Percentiles rank a stretch among this genome's conserved stretches.
Evolutionary conservation across 2,888 invertebrate species (phyloP).

Genomic region (Halocaridina rubra): DNA sequence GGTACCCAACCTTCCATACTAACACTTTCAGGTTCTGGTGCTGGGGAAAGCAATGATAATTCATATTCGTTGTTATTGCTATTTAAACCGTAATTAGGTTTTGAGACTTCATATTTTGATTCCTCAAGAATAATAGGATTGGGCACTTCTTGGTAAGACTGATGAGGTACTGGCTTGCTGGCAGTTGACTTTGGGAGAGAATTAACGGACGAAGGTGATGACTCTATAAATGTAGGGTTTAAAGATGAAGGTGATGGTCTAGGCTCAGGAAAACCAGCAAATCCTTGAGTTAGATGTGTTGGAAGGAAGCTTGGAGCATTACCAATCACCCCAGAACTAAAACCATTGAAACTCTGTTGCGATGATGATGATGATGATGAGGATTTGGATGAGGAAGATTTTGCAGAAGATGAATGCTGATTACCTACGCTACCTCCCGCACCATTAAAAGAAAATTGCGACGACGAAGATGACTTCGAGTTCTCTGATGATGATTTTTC

Average conservation of each 20-base stretch:
- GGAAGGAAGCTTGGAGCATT: not conserved
- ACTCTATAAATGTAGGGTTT: not conserved
- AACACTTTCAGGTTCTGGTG: not conserved
- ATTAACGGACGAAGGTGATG: not conserved
- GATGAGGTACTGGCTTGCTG: not conserved
- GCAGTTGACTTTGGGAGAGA: not conserved
- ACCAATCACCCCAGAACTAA: not conserved
- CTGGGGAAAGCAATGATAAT: not conserved
- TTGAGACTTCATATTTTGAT: not conserved
- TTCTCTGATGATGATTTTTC: not conserved
- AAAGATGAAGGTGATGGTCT: slow-evolving; percentile 2
- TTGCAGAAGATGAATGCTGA: not conserved
- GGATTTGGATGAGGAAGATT: slow-evolving; percentile 6
- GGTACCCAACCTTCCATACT: not conserved
- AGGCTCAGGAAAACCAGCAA: slow-evolving; percentile 5
- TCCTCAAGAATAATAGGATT: not conserved
- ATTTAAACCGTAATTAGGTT: not conserved
- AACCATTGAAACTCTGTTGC: not conserved
- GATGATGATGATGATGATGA: slow-evolving; percentile 37
- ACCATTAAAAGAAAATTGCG: not conserved
- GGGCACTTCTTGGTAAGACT: not conserved
- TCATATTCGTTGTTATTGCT: not conserved
- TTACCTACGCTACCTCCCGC: not conserved
- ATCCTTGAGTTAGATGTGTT: not conserved
- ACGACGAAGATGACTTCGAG: slow-evolving; percentile 12